Base-by-base conservation (phyloP, 1,140 invertebrate genomes). In the Danaus plexippus region DNA sequence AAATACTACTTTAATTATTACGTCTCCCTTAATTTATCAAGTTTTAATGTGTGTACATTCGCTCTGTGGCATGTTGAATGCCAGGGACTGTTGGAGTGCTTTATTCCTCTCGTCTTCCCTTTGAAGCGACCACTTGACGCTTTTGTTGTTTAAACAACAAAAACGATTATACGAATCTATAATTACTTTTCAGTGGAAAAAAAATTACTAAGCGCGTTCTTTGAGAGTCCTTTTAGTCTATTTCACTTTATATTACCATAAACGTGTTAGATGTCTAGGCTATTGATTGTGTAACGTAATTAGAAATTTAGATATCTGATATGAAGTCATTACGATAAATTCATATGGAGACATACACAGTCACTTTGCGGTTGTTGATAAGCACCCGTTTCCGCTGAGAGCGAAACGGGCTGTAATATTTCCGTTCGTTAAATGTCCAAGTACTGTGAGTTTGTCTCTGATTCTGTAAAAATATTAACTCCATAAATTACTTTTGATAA, bases 11-110 rank as follows among this genome's bases (percentile, higher is more conserved):
- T 73, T 69, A 79, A 80, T 80, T 73, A 77, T 69, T 61, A 59
- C 71, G 67, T 69, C 71, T 75, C 69, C 67, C 80, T 70, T 73
- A 76, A 74, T 75, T 77, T 68, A 66, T 64, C 69, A 84, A 83
- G 69, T 84, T 86, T 82, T 77, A 83, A 82, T 81, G 79, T 85
- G 75, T 82, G 71, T 78, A 77, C 76, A 67, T 76, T 77, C 70
- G 73, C 74, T 74, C 67, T 67, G 69, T 70, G 69, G 70, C 52
- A 69, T 62, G 71, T 63, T 52, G 62, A 75, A 67, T 69, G 65
- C 69, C 73, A 73, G 74, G 73, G 72, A 75, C 65, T 67, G 67
- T 73, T 78, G 65, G 66, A 83, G 75, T 70, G 54, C 80, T 84
- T 62, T 62, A 65, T 53, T 57, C 66, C 70, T 69, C 75, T 80